A percentile compares a stretch with the other conserved stretches of the same genome.
Evolutionary conservation across 2,888 invertebrate genomes (phyloP).

Genomic region (Eupithecia pulchellata): DNA sequence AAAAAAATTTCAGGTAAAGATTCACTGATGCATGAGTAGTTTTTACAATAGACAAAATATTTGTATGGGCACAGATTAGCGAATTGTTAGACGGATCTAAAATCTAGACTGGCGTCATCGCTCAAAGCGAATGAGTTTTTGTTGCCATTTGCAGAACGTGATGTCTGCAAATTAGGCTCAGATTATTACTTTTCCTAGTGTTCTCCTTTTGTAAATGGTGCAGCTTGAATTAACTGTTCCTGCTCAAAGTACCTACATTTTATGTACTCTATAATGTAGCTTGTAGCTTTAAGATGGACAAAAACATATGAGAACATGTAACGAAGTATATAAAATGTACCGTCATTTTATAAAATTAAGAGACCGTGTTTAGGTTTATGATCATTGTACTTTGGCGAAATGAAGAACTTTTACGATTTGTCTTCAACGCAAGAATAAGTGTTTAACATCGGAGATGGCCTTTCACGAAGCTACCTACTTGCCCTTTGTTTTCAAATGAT

Average conservation of each 20-base stretch:
- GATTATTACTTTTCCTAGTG: conserved; percentile 28
- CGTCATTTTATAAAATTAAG: neutral
- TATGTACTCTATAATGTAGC: no score
- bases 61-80: conserved; percentile 34
- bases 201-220: conserved; percentile 9
- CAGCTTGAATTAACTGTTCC: neutral
- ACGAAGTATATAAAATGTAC: neutral
- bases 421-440: neutral
- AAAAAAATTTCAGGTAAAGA: neutral
- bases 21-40: neutral
- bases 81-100: conserved; percentile 52
- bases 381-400: neutral
- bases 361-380: neutral
- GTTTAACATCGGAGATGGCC: neutral
- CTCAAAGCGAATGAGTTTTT: conserved; percentile 46
- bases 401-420: neutral
- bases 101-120: conserved; percentile 62
- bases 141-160: conserved; percentile 22
- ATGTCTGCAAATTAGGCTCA: conserved; percentile 37
- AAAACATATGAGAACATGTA: neutral
- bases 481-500: neutral
- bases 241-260: neutral
- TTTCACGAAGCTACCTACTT: neutral
- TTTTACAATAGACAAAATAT: neutral
- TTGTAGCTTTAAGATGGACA: neutral